Evolutionary conservation across 2,797 vertebrate species (phyloP).

Genomic region (Cirrhinus mrigala): DNA sequence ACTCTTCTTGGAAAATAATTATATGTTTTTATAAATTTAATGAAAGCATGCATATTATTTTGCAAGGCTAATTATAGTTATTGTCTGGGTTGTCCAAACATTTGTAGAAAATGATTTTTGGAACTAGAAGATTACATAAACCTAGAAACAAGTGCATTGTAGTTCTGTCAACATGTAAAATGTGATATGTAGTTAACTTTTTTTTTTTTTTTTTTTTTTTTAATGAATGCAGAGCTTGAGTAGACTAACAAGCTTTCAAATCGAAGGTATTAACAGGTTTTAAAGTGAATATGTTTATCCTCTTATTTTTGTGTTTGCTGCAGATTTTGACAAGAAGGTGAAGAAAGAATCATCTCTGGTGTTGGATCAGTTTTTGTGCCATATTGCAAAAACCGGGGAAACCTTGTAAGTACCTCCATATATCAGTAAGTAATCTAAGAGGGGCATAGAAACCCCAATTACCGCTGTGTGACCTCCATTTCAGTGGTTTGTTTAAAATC

Average conservation of each 20-base stretch:
- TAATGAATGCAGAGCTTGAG: background rate
- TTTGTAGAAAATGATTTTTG: background rate
- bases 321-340: slow-evolving; percentile 97
- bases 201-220: background rate
- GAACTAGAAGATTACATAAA: background rate
- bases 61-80: background rate
- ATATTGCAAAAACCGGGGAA: slow-evolving; percentile 97
- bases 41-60: background rate
- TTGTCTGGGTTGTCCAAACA: background rate
- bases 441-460: background rate
- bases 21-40: background rate
- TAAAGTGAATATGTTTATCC: background rate
- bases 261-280: background rate
- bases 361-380: slow-evolving; percentile 97
- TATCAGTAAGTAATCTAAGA: background rate
- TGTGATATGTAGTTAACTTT: background rate
- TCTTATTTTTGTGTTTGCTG: slow-evolving; percentile 32
- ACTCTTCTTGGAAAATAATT: background rate
- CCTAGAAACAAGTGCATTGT: background rate
- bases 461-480: background rate
- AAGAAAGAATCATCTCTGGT: slow-evolving; percentile 91
- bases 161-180: background rate
- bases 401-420: slow-evolving; percentile 88
- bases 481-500: slow-evolving; percentile 15
- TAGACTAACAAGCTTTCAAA: background rate